Evolutionary conservation across 2,797 vertebrate species (phyloP).

Genomic region (Myiotriccus ornatus): DNA sequence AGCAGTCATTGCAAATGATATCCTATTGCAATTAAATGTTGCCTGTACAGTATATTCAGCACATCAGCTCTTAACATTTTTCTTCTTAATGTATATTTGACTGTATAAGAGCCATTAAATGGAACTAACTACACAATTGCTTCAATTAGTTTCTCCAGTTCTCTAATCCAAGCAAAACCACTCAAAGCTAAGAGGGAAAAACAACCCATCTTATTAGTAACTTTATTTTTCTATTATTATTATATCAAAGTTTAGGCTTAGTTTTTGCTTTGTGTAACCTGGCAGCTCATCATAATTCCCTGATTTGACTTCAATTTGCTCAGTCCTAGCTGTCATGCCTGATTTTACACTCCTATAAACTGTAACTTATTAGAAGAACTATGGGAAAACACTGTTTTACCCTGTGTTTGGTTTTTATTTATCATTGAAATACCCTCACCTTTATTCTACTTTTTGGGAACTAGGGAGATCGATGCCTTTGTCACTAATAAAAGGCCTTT

Average conservation of each 20-base stretch:
- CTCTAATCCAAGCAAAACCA: background rate
- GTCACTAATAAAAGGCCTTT: background rate
- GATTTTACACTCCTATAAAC: accelerated
- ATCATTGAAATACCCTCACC: background rate
- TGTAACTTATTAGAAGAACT: background rate
- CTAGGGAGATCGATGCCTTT: background rate
- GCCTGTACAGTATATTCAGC: background rate
- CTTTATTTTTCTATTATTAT: background rate
- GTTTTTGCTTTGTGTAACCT: background rate
- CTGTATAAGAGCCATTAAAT: background rate
- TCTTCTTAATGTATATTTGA: constrained; percentile 37
- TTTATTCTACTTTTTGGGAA: background rate
- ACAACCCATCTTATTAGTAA: background rate
- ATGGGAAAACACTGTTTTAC: background rate
- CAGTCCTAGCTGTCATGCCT: background rate
- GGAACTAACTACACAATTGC: background rate
- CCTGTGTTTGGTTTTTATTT: background rate
- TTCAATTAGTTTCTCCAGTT: background rate
- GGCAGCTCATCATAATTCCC: background rate
- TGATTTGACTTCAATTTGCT: background rate
- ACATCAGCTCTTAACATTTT: constrained; percentile 3
- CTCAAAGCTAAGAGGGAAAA: background rate
- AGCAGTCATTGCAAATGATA: background rate
- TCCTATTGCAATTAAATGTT: constrained; percentile 7
- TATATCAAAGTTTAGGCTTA: background rate